Base-by-base conservation (phyloP, 2,888 invertebrate genomes). In the Hydropsyche betteni region DNA sequence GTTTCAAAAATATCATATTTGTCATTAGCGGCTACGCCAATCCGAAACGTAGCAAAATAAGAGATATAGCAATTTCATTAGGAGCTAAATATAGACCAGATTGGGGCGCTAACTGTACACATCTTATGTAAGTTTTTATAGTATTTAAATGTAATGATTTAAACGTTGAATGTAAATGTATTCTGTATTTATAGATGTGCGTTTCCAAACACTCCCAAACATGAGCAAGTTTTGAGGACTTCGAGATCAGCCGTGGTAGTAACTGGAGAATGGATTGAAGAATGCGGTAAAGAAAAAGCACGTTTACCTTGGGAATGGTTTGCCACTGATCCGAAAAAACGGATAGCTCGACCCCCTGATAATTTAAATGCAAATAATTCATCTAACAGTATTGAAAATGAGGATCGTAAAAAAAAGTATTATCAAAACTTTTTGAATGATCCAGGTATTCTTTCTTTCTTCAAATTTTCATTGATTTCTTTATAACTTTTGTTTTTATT, bases 1-100 rank as follows among this genome's bases (percentile, higher is more conserved):
- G 79, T 68, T 64, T 96, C 80, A 83, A 87, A 10, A 91, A 88
- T 72, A 94, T 94, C 4, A 89, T 90, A 76, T 88, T 96, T 82
- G 93, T 92, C n/a, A 89, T 97, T 79, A 96, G 95, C 85, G 97
- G 97, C 0, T 96, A 93, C 85, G 89, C 92, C 86, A 94, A 97
- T 87, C 97, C 97, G 4, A 88, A 89, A 76, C 88, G 97, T 70
- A 89, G 88, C 0, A 84, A 87, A 76, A 82, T 97, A 69, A 86
- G 96, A 51, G 88, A 88, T 78, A 88, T 89, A 80, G 95, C 93
- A 5, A 76, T 91, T 4, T 89, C 90, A 74, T 90, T 97, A 90
- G 97, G 97, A 2, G 96, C 95, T 0, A 88, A 87, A 80, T 95
- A 94, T 82, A 89, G 89, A 82, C 86, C 90, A 0, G 93, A 94